Percentiles rank a stretch among this genome's conserved stretches.
These are phyloP conservation scores for Austrolebias charrua DNA, from an alignment of 2,797 vertebrate genomes.

Conservation along the genomic window DNA sequence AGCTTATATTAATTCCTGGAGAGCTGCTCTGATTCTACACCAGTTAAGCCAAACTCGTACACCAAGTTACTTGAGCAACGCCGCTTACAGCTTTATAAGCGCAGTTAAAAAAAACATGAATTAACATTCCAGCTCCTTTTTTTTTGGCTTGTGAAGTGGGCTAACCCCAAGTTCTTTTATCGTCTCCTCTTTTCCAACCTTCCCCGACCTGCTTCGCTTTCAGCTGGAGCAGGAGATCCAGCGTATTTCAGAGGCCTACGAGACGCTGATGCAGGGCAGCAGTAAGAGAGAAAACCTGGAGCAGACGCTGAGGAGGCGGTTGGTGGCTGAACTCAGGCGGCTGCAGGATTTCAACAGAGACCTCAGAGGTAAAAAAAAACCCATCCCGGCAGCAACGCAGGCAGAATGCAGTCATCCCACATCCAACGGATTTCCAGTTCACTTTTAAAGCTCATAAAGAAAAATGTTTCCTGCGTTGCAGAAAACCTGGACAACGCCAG, in stretches of 20 bases:
- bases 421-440: background rate
- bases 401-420: background rate
- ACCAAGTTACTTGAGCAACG: background rate
- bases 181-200: constrained; percentile 17
- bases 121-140: constrained; percentile 52
- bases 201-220: background rate
- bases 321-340: constrained; percentile 89
- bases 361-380: constrained; percentile 85
- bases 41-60: background rate
- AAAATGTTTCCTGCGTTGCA: constrained; percentile 58
- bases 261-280: constrained; percentile 92
- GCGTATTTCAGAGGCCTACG: constrained; percentile 93
- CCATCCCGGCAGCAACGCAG: background rate
- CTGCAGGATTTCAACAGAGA: constrained; percentile 95
- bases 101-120: constrained; percentile 56
- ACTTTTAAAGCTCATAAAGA: constrained; percentile 9
- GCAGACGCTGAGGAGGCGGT: constrained; percentile 90
- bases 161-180: constrained; percentile 55
- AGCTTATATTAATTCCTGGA: constrained; percentile 2
- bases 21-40: background rate
- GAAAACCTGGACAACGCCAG: constrained; percentile 92
- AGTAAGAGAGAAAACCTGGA: constrained; percentile 93
- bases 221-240: constrained; percentile 97
- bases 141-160: constrained; percentile 54
- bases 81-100: constrained; percentile 27